Conservation (phyloP, 2,113 vertebrate genomes). For the Ia io region DNA sequence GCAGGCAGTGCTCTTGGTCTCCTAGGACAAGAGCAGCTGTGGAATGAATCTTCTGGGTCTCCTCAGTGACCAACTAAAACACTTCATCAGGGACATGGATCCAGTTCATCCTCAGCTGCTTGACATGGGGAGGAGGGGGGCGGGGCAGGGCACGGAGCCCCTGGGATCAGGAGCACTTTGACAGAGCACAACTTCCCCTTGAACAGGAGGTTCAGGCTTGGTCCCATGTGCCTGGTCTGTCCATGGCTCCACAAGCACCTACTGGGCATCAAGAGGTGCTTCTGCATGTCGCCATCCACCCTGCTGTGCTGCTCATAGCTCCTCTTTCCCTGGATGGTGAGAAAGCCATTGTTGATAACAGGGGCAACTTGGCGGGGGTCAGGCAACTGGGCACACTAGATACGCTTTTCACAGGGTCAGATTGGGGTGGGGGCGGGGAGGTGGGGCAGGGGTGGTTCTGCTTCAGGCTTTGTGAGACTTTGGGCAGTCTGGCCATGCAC, state of each 20-base stretch:
- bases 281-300: slow-evolving; percentile 91
- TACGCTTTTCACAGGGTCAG: slow-evolving; percentile 86
- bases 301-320: slow-evolving; percentile 97
- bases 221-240: no score
- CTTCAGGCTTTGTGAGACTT: slow-evolving; percentile 91
- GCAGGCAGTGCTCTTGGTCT: no score
- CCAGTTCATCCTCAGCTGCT: no score
- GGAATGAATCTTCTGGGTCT: no score
- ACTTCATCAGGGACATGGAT: no score
- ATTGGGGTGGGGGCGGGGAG: slow-evolving; percentile 90
- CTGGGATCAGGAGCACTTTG: no score
- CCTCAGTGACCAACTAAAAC: no score
- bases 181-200: no score
- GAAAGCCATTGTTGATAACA: slow-evolving; percentile 96
- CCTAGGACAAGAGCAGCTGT: no score
- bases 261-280: slow-evolving; percentile 89
- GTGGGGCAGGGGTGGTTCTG: slow-evolving; percentile 70
- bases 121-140: no score
- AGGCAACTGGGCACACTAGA: slow-evolving; percentile 89
- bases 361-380: slow-evolving; percentile 91
- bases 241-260: slow-evolving; percentile 51
- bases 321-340: slow-evolving; percentile 96
- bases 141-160: no score
- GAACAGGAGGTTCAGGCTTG: no score
- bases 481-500: slow-evolving; percentile 93